Base-by-base conservation (phyloP, 2,797 vertebrate species). In the Phoeniculus purpureus region DNA sequence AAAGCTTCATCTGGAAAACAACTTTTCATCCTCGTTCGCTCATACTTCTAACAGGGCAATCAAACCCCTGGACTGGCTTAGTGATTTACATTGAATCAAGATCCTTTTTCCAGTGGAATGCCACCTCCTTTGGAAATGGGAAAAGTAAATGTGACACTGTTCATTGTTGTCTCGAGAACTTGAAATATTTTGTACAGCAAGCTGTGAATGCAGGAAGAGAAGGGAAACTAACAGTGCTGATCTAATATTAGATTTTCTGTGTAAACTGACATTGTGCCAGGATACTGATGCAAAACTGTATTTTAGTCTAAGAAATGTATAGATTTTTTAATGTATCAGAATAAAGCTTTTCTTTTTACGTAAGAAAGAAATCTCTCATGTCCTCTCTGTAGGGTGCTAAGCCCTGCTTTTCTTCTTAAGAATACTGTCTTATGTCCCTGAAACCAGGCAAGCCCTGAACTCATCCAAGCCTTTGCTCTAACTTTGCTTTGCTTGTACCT, bases 271-370 rank as follows among this genome's bases (percentile, higher is more conserved):
- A 94, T 97, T 97, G 95, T 97, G 97, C 97, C 97, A 97, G 97
- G 97, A 97, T 97, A 97, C 97, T 96, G 96, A 98, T 96, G 97
- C 97, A 97, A 98, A 95, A 97, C 94, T 97, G 97, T 98, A 98
- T 98, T 98, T 98, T 98, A 98, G 97, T 97, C 97, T 97, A 97
- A 97, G 94, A 97, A 97, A 97, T 98, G 97, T 98, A 98, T 97
- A 98, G 96, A 88, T 97, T 98, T 98, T 98, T 96, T 96, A 96
- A 97, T 97, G 97, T 97, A 96, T 96, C 94, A 93, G 94, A 98
- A 97, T 97, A 98, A 97, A 97, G 96, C 84, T 97, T 97, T 97
- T 82, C 81, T 90, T 96, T 93, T 95, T 96, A 94, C 94, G 68
- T 97, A 98, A 97, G 94, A 97, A 97, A 94, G 56, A 74, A 20